These are phyloP conservation scores for Lepidurus couesii DNA, from an alignment of 1,140 invertebrate species.

Conservation along the genomic window DNA sequence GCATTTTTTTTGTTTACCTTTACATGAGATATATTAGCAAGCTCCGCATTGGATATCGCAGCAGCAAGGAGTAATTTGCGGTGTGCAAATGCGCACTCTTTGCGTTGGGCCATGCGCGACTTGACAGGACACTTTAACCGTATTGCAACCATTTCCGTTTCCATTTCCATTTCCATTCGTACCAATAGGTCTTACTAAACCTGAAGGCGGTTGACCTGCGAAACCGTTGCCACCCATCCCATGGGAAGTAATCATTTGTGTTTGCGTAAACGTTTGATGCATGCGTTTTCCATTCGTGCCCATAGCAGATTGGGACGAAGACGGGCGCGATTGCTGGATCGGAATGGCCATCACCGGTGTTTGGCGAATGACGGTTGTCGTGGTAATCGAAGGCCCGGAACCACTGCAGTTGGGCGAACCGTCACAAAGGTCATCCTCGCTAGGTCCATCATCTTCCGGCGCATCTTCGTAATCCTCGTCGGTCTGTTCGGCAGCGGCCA, in stretches of 20 bases:
- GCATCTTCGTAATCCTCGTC: not conserved
- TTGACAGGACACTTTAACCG: not conserved
- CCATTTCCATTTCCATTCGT: not conserved
- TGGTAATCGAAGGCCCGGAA: not conserved
- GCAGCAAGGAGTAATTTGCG: conserved; percentile 4
- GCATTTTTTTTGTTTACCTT: no score
- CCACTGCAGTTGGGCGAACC: not conserved
- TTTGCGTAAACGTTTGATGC: not conserved
- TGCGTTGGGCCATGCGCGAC: not conserved
- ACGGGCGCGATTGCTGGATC: not conserved
- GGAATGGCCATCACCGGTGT: not conserved
- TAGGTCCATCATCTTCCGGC: not conserved
- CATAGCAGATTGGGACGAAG: not conserved
- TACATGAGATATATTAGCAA: not conserved
- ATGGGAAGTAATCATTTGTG: not conserved
- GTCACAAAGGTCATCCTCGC: not conserved
- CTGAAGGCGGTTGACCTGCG: not conserved
- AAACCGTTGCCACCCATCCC: not conserved
- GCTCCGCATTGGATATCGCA: not conserved
- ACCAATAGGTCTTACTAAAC: not conserved
- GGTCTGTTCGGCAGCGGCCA: not conserved
- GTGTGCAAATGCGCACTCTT: not conserved
- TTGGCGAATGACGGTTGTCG: not conserved
- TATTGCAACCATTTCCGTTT: not conserved
- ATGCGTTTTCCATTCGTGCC: not conserved